Conservation (phyloP, 2,797 vertebrate genomes). For the Octomys mimax region DNA sequence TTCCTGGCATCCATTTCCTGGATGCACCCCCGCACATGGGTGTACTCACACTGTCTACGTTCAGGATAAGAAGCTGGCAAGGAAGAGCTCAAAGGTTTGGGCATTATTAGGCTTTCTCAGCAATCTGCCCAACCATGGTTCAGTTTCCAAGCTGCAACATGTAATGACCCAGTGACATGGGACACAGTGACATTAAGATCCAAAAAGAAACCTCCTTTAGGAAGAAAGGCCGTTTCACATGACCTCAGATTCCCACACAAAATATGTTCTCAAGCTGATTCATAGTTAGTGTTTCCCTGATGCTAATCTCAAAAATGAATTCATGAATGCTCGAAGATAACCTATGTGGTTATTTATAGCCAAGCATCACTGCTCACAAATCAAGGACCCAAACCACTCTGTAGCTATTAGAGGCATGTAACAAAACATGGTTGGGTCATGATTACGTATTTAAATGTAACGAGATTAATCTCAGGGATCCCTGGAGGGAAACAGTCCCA, state of each 20-base stretch:
- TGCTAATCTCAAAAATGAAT: background rate
- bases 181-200: background rate
- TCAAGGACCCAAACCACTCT: background rate
- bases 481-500: slow-evolving; percentile 23
- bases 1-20: background rate
- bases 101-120: background rate
- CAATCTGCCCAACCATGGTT: background rate
- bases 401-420: background rate
- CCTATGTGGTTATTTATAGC: background rate
- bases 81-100: background rate
- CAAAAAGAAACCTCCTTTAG: background rate
- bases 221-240: background rate
- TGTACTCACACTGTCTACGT: background rate
- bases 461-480: slow-evolving; percentile 36
- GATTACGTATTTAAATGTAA: slow-evolving; percentile 52
- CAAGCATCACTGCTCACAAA: slow-evolving; percentile 31
- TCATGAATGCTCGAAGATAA: background rate
- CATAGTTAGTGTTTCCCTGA: background rate
- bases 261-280: background rate
- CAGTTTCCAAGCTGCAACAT: background rate
- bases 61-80: background rate
- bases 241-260: background rate
- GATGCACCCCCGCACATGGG: too few species aligned
- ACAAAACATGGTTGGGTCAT: background rate
- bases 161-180: background rate